Base-by-base conservation (phyloP, 2,113 vertebrate genomes). In the Paralichthys olivaceus region DNA sequence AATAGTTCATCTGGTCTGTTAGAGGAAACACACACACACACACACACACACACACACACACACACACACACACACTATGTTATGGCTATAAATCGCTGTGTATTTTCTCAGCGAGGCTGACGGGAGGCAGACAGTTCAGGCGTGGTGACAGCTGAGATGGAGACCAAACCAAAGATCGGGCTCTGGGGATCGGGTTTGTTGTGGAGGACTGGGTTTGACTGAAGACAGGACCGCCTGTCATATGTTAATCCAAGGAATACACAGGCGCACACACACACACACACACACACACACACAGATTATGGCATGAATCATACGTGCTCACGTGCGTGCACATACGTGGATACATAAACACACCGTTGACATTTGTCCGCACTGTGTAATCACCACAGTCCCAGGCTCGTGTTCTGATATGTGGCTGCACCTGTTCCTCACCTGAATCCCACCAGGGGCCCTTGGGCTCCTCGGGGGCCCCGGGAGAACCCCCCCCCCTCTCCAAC, bases 381-480 rank as follows among this genome's bases (percentile, higher is more conserved):
- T 66, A 29, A 58, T 56, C 63, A 51, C 60, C 29, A 62, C 14
- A 29, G 55, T 65, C 69, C 49, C 20, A 7, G 58, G 23, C 51
- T n/a, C 70, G 51, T 26, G 60, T 73, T 79, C 32, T 29, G 58
- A 66, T 25, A 55, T 77, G 74, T 58, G 51, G 55, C 26, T 32
- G 47, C 85, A 93, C 91, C 86, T 92, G 89, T 69, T 87, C 29
- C 72, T 83, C 81, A 86, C 83, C 87, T 89, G 83, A 88, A 83
- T 84, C 65, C 34, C 17, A 64, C 8, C 60, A 22, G 77, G 84
- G 87, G 79, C 58, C 87, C 51, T 69, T 69, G 13, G 89, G 91
- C 79, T 93, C 89, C 88, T 85, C 81, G 5, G 91, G 90, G 89
- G 83, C 87, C 84, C 72, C 71, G 45, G 88, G 88, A 88, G 88